Evolutionary conservation across 2,888 invertebrate species (phyloP).

Genomic region (Drosophila parthenogenetica): DNA sequence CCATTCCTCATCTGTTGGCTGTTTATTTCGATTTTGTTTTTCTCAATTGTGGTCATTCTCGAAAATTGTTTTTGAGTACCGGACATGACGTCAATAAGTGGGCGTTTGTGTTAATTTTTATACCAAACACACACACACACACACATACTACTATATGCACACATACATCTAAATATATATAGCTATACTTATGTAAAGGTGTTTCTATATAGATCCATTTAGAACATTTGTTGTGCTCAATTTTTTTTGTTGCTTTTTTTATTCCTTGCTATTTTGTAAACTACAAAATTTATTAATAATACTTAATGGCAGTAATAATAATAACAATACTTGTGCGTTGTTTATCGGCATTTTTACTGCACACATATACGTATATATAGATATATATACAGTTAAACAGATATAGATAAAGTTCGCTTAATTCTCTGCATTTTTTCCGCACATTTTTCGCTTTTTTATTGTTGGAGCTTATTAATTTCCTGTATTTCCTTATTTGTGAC

Average conservation of each 20-base stretch:
- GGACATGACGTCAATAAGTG: slow-evolving; percentile 85
- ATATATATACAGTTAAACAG: background rate
- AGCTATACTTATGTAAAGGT: slow-evolving; percentile 40
- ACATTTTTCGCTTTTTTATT: slow-evolving; percentile 6
- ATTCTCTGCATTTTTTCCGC: background rate
- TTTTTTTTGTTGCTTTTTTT: slow-evolving; percentile 9
- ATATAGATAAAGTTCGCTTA: slow-evolving; percentile 7
- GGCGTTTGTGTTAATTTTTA: slow-evolving; percentile 84
- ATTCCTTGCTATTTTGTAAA: slow-evolving; percentile 24
- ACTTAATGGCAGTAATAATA: slow-evolving; percentile 61
- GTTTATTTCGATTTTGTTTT: slow-evolving; percentile 78
- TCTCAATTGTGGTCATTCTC: slow-evolving; percentile 81
- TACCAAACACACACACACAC: slow-evolving; percentile 43
- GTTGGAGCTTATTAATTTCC: slow-evolving; percentile 53
- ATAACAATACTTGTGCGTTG: slow-evolving; percentile 53
- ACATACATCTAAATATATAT: slow-evolving; percentile 6
- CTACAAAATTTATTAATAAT: slow-evolving; percentile 36
- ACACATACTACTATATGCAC: slow-evolving; percentile 6
- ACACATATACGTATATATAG: background rate
- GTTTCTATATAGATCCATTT: slow-evolving; percentile 45
- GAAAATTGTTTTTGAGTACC: slow-evolving; percentile 83
- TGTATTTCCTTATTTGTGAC: slow-evolving; percentile 65
- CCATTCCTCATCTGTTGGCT: slow-evolving; percentile 59
- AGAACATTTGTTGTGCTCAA: slow-evolving; percentile 15
- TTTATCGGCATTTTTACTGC: slow-evolving; percentile 48